Evolutionary conservation across 2,888 invertebrate genomes (phyloP), one percentile per base, ranked within the genome.

Genomic region (Ophraella communa): DNA sequence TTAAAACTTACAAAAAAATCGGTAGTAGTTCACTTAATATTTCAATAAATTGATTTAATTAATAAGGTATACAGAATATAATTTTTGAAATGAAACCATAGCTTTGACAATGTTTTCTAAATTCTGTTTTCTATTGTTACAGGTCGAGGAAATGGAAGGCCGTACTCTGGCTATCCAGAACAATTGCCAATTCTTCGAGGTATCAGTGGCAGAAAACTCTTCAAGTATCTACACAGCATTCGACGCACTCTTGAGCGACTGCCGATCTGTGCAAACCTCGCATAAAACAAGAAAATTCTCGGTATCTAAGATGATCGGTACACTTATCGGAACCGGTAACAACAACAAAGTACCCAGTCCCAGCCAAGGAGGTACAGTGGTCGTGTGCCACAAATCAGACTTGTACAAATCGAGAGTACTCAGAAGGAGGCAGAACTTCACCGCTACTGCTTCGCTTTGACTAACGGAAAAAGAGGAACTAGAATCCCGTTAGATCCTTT

Each of bases 171-270:
- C 91, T 44, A 85, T 88, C 42, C 87, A 89, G 62, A 86, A 88
- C 78, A 87, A 89, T 18, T 89, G 90, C 70, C 90, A 89, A 54
- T 93, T 92, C 82, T 88, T 89, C 81, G 92, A 93, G 81, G 89
- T 92, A n/a, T 91, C 91, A 20, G 92, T 92, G 5, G 92, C 92
- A 0, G 92, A 92, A 80, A 92, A 92, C 81, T 89, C 89, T 21
- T 87, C 89, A 14, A 88, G 89, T 73, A 87, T 92, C 49, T 91
- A 91, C 81, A 86, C 89, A 52, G 89, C 91, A 62, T 90, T 93
- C 74, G 91, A 91, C 78, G 83, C 86, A 49, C 82, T 91, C 23
- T 84, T 92, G 27, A 86, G 87, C 65, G 91, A 91, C 77, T 89
- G 89, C 64, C 86, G 89, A 66, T 75, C 73, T n/a, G 74, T 74